phyloP scores from a whole-genome alignment of 2,797 vertebrate species.

The Xenopus petersii region DNA sequence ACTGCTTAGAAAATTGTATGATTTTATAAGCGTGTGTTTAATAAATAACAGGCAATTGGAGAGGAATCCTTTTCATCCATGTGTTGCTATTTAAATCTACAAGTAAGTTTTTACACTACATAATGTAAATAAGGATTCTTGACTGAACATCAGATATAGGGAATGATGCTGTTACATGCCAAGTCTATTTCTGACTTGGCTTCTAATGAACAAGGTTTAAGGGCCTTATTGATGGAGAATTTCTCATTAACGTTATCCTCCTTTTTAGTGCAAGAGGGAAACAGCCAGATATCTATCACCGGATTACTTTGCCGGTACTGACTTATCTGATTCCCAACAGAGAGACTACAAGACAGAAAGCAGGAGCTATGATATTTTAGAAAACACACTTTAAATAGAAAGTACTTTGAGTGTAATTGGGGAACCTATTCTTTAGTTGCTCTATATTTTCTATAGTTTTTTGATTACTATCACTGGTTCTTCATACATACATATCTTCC shows the following conservation, averaged over 20 bases:
- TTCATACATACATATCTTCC: too few relatives aligned
- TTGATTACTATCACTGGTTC: too few relatives aligned
- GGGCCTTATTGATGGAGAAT: slow-evolving; percentile 46
- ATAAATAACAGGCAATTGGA: background rate
- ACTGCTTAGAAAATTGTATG: background rate
- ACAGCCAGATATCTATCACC: slow-evolving; percentile 46
- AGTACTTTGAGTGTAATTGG: too few relatives aligned
- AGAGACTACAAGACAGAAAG: slow-evolving; percentile 27
- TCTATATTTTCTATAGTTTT: too few relatives aligned
- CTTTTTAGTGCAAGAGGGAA: slow-evolving; percentile 46
- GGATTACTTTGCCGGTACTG: slow-evolving; percentile 37
- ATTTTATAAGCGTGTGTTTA: background rate
- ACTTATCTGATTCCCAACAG: slow-evolving; percentile 50
- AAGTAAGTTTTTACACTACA: background rate
- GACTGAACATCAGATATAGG: slow-evolving; percentile 49
- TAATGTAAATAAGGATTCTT: slow-evolving; percentile 19
- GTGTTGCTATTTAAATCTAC: background rate
- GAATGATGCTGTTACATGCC: slow-evolving; percentile 46
- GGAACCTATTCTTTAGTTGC: too few relatives aligned
- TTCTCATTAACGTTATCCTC: slow-evolving; percentile 43
- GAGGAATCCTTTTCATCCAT: background rate
- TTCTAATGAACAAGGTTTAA: slow-evolving; percentile 50
- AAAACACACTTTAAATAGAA: too few relatives aligned
- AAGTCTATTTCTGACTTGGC: slow-evolving; percentile 54
- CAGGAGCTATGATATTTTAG: too few relatives aligned